phyloP scores from a whole-genome alignment of 1,140 invertebrate genomes.

The Hesperophylax magnus region DNA sequence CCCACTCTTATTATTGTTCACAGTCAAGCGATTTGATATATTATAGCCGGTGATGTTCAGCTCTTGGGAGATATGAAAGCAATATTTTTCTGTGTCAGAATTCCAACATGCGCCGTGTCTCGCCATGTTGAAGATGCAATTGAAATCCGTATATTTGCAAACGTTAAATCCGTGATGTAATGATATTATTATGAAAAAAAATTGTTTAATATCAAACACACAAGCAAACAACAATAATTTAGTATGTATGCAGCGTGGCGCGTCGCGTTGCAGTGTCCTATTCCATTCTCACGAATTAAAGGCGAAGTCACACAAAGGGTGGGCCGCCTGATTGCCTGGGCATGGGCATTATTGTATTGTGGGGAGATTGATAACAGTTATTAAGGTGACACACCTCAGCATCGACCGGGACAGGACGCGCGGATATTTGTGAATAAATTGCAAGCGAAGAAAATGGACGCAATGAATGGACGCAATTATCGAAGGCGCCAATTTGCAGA shows the following conservation, averaged over 20 bases:
- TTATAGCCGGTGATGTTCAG: not conserved
- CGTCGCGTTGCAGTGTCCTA: constrained; percentile 1
- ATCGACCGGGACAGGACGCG: constrained; percentile 34
- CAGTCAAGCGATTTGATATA: constrained; percentile 25
- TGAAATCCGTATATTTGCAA: not conserved
- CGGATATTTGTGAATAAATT: constrained; percentile 49
- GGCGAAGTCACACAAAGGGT: constrained; percentile 25
- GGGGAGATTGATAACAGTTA: constrained; percentile 54
- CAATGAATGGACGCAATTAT: constrained; percentile 57
- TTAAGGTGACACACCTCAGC: constrained; percentile 50
- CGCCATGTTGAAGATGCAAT: not conserved
- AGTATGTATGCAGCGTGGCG: not conserved
- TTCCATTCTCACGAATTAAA: constrained; percentile 43
- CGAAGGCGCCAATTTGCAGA: constrained; percentile 53
- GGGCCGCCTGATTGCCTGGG: constrained; percentile 20
- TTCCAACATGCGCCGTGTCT: not conserved
- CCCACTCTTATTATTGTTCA: constrained; percentile 46
- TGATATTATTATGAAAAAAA: too few species aligned
- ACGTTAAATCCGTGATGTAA: not conserved
- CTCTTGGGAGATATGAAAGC: constrained; percentile 1
- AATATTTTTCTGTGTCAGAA: constrained; percentile 20
- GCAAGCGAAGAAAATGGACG: constrained; percentile 49
- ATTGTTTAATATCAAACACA: too few species aligned
- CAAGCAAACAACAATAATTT: not conserved
- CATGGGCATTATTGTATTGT: constrained; percentile 24